Base-by-base conservation (phyloP, 2,797 vertebrate species). In the Gastrophryne carolinensis region DNA sequence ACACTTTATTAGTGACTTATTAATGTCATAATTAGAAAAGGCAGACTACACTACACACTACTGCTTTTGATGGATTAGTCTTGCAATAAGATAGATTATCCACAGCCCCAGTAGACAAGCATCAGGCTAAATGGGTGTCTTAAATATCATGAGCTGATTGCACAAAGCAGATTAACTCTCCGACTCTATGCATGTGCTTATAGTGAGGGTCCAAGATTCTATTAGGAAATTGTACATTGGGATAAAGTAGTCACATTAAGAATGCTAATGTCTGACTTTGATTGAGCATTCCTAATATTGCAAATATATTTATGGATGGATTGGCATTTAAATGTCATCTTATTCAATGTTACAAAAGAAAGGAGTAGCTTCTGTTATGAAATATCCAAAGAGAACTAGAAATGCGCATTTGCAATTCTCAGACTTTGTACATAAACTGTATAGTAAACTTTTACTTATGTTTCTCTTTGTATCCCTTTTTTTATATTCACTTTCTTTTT, bases 1-100 rank as follows among this genome's bases (percentile, higher is more conserved):
- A 82, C 82, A 78, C 86, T 87, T 87, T 90, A 92, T 92, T 92
- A 85, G 88, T 92, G 89, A 93, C 90, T 92, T 93, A 92, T 91
- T 91, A 91, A 88, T 87, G 87, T 89, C 86, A 89, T 93, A 92
- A 94, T 94, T 90, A 87, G 91, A 86, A 86, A 82, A 77, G 90
- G 90, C 91, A 92, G 89, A 87, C 87, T 89, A 91, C 91, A 89
- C 91, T 90, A 92, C 90, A 90, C 90, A 85, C 75, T 82, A 87
- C 85, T 84, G 84, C 83, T 88, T 86, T 85, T 88, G 91, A 93
- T 90, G 90, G 90, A 92, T 90, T 89, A 87, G 90, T 88, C 83
- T 83, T 80, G 78, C 80, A 82, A 79, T 80, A 78, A 90, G 87
- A 90, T 89, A 88, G 90, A 90, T 91, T 86, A 84, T 71, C 44